Conservation (phyloP, 2,113 vertebrate genomes). For the Myotis brandtii region DNA sequence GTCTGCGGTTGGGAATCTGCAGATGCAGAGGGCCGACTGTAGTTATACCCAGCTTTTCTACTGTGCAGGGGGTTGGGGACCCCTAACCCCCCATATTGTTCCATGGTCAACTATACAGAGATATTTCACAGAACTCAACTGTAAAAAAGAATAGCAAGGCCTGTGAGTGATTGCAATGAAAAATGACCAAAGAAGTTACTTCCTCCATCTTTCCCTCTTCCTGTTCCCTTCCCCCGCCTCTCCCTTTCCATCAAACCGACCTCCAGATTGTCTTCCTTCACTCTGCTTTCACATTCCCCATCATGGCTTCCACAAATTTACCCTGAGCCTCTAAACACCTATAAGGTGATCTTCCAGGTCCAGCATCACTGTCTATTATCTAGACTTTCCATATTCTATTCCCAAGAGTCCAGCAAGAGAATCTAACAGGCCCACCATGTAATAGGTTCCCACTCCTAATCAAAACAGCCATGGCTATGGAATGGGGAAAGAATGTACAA, state of each 20-base stretch:
- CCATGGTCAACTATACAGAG: neutral
- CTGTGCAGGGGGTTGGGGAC: neutral
- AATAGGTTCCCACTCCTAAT: neutral
- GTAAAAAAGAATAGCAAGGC: neutral
- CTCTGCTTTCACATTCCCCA: neutral
- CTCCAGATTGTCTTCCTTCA: neutral
- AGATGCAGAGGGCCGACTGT: neutral
- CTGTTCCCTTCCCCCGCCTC: neutral
- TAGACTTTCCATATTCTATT: neutral
- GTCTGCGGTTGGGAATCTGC: neutral
- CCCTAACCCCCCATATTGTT: neutral
- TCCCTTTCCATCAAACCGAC: neutral
- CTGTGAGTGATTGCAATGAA: neutral
- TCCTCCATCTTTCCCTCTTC: neutral
- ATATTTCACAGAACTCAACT: slow-evolving; percentile 4
- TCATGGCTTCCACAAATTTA: neutral
- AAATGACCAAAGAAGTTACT: slow-evolving; percentile 19
- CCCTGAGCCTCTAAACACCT: neutral
- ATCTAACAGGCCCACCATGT: neutral
- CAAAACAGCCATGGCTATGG: neutral
- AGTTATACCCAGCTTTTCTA: neutral
- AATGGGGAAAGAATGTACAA: neutral
- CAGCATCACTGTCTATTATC: neutral
- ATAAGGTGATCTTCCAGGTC: neutral
- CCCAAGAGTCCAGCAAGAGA: neutral